Percentiles rank a stretch among this genome's conserved stretches.
These are phyloP conservation scores for Drosophila kikkawai DNA, from an alignment of 1,140 invertebrate species.

Conservation along the genomic window DNA sequence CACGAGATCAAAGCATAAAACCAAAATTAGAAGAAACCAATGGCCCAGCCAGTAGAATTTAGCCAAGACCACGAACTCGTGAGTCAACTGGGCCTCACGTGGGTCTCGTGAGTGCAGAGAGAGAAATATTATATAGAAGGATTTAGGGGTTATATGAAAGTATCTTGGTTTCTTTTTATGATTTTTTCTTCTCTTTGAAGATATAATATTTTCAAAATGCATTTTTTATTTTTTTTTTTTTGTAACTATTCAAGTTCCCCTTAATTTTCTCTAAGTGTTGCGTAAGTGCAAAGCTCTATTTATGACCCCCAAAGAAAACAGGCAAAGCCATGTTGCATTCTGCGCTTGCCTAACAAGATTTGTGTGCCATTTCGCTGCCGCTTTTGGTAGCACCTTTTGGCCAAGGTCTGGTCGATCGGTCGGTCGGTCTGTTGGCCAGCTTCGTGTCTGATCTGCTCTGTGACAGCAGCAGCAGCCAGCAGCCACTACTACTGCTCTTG, in stretches of 20 bases:
- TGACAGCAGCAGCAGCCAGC: conserved; percentile 48
- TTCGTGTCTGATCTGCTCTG: conserved; percentile 57
- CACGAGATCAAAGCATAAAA: conserved; percentile 75
- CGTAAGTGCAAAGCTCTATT: conserved; percentile 33
- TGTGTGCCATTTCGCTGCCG: conserved; percentile 50
- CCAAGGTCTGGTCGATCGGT: conserved; percentile 14
- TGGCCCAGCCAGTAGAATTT: conserved; percentile 28
- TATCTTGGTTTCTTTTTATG: too few relatives aligned
- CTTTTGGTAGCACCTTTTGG: conserved; percentile 60
- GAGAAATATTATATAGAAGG: not conserved
- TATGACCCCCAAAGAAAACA: conserved; percentile 33
- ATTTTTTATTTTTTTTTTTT: not conserved
- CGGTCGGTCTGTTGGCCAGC: conserved; percentile 12
- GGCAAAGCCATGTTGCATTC: conserved; percentile 8
- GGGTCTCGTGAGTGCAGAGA: conserved; percentile 1
- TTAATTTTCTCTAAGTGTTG: conserved; percentile 5
- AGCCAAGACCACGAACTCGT: conserved; percentile 27
- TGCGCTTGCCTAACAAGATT: conserved; percentile 47
- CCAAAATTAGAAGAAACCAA: conserved; percentile 64
- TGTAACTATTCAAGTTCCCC: not conserved
- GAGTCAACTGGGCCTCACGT: not conserved
- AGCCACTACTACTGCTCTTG: conserved; percentile 1
- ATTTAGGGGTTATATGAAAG: not conserved
- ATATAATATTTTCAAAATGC: too few relatives aligned
- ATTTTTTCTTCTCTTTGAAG: too few relatives aligned